A percentile compares a stretch with the other conserved stretches of the same genome.
Evolutionary conservation across 2,888 invertebrate genomes (phyloP).

Genomic region (Abscondita cerata): DNA sequence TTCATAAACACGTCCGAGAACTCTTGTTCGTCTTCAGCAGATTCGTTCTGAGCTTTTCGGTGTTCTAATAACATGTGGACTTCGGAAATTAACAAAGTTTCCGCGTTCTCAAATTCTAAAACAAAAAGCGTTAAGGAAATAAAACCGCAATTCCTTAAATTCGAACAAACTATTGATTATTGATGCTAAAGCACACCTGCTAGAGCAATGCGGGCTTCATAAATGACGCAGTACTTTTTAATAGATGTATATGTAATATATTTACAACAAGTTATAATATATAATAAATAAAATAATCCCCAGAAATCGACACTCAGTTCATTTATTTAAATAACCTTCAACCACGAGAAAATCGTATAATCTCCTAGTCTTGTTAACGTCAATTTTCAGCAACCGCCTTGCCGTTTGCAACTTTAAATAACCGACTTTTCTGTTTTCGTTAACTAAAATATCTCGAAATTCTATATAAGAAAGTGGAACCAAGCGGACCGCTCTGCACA

Average conservation of each 20-base stretch:
- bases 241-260: too few species aligned
- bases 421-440: constrained; percentile 79
- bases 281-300: constrained; percentile 1
- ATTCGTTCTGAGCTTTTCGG: constrained; percentile 96
- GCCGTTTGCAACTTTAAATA: constrained; percentile 82
- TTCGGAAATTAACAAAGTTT: constrained; percentile 95
- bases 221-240: too few species aligned
- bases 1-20: constrained; percentile 99
- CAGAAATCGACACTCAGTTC: neutral
- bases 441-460: constrained; percentile 75
- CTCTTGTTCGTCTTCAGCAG: constrained; percentile 97
- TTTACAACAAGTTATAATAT: too few species aligned
- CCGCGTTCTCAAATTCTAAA: constrained; percentile 97
- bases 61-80: constrained; percentile 97
- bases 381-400: constrained; percentile 84
- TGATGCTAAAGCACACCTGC: too few species aligned
- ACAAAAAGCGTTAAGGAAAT: constrained; percentile 37
- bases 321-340: constrained; percentile 73
- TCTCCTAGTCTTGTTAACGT: constrained; percentile 91
- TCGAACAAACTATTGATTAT: too few species aligned
- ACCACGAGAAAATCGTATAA: constrained; percentile 79
- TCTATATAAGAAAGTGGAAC: constrained; percentile 81
- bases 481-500: constrained; percentile 79
- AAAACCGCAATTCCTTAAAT: too few species aligned
- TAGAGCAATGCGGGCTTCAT: too few species aligned